A percentile compares a stretch with the other conserved stretches of the same genome.
Evolutionary conservation across 2,113 vertebrate species (phyloP).

Genomic region (Halcyon senegalensis): DNA sequence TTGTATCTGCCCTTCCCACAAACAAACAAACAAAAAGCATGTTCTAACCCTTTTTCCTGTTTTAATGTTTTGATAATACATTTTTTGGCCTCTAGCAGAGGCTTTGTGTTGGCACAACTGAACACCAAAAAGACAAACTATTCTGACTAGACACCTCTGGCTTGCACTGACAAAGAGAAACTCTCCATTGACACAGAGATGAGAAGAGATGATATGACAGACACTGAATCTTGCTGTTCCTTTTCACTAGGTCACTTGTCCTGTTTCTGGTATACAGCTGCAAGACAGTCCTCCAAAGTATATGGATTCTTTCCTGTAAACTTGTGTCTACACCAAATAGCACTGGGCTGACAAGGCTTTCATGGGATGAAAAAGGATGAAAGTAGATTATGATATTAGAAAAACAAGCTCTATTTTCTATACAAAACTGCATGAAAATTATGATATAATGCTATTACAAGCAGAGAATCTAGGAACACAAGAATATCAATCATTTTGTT

Average conservation of each 20-base stretch:
- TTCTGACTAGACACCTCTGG: neutral
- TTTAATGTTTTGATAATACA: neutral
- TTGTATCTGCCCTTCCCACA: neutral
- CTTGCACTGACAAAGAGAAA: neutral
- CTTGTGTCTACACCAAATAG: neutral
- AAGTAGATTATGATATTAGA: neutral
- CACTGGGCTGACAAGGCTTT: neutral
- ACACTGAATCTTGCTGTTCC: neutral
- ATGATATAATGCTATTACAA: neutral
- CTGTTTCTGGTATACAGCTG: neutral
- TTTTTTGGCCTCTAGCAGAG: neutral
- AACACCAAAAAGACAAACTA: neutral
- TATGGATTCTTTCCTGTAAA: neutral
- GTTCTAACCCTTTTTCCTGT: neutral
- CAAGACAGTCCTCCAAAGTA: neutral
- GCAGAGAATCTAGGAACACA: neutral
- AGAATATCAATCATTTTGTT: neutral
- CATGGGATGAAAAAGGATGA: neutral
- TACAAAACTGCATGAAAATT: neutral
- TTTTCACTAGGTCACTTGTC: neutral
- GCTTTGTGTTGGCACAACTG: neutral
- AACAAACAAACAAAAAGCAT: neutral
- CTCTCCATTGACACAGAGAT: neutral
- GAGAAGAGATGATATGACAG: neutral
- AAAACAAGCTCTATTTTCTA: neutral